Evolutionary conservation across 1,140 invertebrate species (phyloP), one percentile per base, ranked within the genome.

Genomic region (Branchinecta lindahli): DNA sequence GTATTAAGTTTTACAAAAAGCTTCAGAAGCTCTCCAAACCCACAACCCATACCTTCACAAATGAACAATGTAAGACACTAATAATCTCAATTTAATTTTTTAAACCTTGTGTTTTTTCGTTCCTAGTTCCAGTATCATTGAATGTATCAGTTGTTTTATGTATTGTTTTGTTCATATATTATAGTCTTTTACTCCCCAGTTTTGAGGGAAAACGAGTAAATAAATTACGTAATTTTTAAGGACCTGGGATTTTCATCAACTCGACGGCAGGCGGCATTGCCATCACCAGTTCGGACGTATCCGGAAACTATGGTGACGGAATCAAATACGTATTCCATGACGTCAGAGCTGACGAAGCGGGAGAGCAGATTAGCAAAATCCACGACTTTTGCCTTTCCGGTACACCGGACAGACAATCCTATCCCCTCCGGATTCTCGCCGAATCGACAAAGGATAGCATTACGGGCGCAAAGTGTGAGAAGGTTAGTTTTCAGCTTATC

Each of bases 171-270:
- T 33, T 33, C 5, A 33, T 33, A 33, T 33, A 33, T 33, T 33
- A 33, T 33, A 33, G 1, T 33, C 5, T 33, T 1, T 33, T 33
- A 33, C 33, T 3, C 33, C 33, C 33, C 33, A 33, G 33, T 33
- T 33, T 33, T 33, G 33, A 33, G 33, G 33, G 5, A 33, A 33
- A 33, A n/a, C n/a, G n/a, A n/a, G n/a, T 33, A 33, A 33, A 33
- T 33, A 33, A 33, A 33, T 33, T 33, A 33, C 5, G 33, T 33
- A 33, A 33, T 33, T 33, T 33, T 33, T 33, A 33, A 85, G 92
- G 92, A 66, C 91, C 92, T 75, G 92, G 92, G 12, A 81, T 95
- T 46, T 94, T 89, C 78, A 82, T 95, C 3, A 96, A 95, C 79
- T 91, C 89, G 68, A 91, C 89, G 18, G 86, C 85, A 72, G 92